These are phyloP conservation scores for Odontesthes bonariensis DNA, from an alignment of 2,113 vertebrate species.

Conservation along the genomic window DNA sequence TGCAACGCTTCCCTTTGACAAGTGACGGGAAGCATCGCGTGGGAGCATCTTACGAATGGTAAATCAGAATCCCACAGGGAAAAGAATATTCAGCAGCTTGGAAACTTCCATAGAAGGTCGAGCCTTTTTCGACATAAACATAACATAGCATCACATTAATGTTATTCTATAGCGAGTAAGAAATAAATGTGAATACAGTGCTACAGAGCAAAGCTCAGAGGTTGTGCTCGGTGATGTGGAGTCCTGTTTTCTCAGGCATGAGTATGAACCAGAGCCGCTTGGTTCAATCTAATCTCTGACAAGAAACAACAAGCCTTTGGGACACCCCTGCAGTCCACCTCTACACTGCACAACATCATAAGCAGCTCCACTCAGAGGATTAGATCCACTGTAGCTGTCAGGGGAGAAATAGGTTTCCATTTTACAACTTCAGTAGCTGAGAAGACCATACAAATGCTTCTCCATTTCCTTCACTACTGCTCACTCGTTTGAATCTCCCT, in stretches of 20 bases:
- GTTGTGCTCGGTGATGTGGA: slow-evolving; percentile 66
- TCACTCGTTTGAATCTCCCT: slow-evolving; percentile 66
- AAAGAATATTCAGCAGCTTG: slow-evolving; percentile 36
- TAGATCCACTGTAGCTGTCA: slow-evolving; percentile 73
- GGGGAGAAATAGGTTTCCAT: slow-evolving; percentile 75
- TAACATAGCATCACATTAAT: slow-evolving; percentile 39
- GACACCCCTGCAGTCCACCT: slow-evolving; percentile 69
- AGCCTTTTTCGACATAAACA: slow-evolving; percentile 27
- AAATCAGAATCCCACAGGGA: not conserved
- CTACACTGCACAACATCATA: slow-evolving; percentile 76
- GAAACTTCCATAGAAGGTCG: slow-evolving; percentile 28
- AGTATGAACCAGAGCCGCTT: slow-evolving; percentile 69
- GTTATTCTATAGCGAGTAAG: slow-evolving; percentile 42
- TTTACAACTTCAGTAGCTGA: slow-evolving; percentile 72
- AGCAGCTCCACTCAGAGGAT: slow-evolving; percentile 67
- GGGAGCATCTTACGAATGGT: too few relatives aligned
- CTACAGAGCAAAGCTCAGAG: slow-evolving; percentile 57
- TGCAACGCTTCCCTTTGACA: not conserved
- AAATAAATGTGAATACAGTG: slow-evolving; percentile 45
- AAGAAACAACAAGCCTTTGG: slow-evolving; percentile 80
- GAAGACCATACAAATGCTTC: slow-evolving; percentile 57
- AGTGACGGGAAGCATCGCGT: too few relatives aligned
- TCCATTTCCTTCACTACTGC: slow-evolving; percentile 66
- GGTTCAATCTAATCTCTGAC: slow-evolving; percentile 86
- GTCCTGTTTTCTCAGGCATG: slow-evolving; percentile 64